phyloP scores from a whole-genome alignment of 2,797 vertebrate species.

The Microctenopoma steveboyesi region DNA sequence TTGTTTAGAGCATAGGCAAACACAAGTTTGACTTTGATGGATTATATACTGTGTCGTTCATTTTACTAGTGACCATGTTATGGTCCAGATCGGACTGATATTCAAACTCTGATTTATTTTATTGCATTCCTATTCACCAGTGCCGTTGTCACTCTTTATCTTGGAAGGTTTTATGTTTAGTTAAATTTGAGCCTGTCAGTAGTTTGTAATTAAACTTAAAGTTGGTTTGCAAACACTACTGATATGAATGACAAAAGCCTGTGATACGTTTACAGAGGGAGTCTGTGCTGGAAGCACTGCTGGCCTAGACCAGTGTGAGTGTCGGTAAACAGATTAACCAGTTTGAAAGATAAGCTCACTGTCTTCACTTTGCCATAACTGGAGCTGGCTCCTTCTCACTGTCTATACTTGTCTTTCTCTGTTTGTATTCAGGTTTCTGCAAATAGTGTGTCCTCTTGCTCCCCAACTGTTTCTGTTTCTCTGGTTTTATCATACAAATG shows the following conservation, averaged over 20 bases:
- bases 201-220: neutral
- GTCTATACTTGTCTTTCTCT: slow-evolving; percentile 12
- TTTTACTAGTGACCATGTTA: too few species aligned
- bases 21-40: too few species aligned
- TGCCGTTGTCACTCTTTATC: too few species aligned
- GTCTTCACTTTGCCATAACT: neutral
- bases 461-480: neutral
- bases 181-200: neutral
- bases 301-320: neutral
- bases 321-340: neutral
- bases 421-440: neutral
- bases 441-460: neutral
- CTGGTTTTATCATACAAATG: neutral
- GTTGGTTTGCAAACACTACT: neutral
- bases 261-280: neutral
- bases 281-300: neutral
- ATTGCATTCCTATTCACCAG: too few species aligned
- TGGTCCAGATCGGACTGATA: too few species aligned
- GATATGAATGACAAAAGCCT: neutral
- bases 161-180: neutral
- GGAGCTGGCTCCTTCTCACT: slow-evolving; percentile 10
- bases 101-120: too few species aligned
- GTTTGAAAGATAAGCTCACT: slow-evolving; percentile 37
- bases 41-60: too few species aligned
- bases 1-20: too few species aligned